Base-by-base conservation (phyloP, 2,113 vertebrate genomes). In the Sigmodon hispidus region DNA sequence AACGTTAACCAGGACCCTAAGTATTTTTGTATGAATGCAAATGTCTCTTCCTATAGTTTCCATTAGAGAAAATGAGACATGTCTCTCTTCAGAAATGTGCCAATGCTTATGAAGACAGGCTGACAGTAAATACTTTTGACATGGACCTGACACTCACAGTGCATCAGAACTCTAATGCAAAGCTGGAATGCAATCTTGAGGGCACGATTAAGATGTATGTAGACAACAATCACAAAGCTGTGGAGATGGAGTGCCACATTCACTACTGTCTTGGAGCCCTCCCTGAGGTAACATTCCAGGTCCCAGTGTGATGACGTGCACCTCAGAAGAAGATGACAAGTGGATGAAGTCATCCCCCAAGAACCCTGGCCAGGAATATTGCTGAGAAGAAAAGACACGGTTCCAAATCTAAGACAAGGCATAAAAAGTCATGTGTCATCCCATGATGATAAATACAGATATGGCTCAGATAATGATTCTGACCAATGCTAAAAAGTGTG, bases 91-190 rank as follows among this genome's bases (percentile, higher is more conserved):
- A 61, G 65, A 93, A 93, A 40, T 48, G 70, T 90, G 24, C 48
- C 90, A 50, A 15, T 34, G 45, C 57, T 81, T 95, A 75, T 15
- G 17, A 90, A 87, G 59, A 88, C 76, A 88, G 65, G 90, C 26
- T 93, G 94, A 95, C 2, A 13, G 17, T 91, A 95, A 95, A 85
- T 81, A 76, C 55, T 89, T 81, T 22, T 90, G 85, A 90, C 61
- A 77, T 84, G 1, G 52, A 52, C 89, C 75, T 94, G 88, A 92
- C 36, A 50, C 50, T 57, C 72, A 91, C 17, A 24, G 21, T 26
- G 69, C 57, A 59, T 57, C 67, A 70, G 67, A 87, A 90, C 50
- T 80, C 76, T 88, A 81, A 80, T 24, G 31, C 88, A 65, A 67
- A 92, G 59, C 81, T 40, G 7, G 19, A 93, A 85, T 55, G 40